These are phyloP conservation scores for Opisthocomus hoazin DNA, from an alignment of 2,113 vertebrate genomes.

Conservation along the genomic window DNA sequence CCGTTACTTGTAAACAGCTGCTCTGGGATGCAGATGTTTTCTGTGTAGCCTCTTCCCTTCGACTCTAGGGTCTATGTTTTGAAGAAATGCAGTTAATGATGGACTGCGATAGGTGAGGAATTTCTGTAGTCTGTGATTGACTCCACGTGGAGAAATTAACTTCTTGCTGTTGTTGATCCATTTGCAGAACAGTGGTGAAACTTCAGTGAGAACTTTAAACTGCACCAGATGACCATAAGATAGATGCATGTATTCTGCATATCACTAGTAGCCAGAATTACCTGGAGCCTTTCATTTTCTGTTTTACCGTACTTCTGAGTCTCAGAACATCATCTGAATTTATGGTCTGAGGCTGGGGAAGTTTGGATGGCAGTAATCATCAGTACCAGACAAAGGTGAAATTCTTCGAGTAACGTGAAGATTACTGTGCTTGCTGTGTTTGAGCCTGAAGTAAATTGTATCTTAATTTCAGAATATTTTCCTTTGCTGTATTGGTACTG, in stretches of 20 bases:
- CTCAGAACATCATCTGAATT: neutral
- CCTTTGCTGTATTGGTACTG: neutral
- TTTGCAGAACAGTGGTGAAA: neutral
- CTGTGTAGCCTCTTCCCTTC: neutral
- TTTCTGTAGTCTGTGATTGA: neutral
- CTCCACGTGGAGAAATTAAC: neutral
- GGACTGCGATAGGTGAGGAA: neutral
- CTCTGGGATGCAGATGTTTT: neutral
- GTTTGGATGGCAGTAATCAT: slow-evolving; percentile 8
- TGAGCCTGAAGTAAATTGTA: slow-evolving; percentile 30
- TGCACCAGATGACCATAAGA: neutral
- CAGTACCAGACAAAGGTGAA: neutral
- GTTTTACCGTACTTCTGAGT: neutral
- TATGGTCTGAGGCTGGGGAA: slow-evolving; percentile 5
- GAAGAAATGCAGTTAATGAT: neutral
- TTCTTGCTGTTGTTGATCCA: neutral
- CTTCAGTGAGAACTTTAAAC: neutral
- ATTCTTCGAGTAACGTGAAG: neutral
- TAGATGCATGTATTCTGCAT: neutral
- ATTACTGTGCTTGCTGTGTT: neutral
- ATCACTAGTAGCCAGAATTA: slow-evolving; percentile 7
- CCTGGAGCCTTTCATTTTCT: neutral
- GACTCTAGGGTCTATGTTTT: neutral
- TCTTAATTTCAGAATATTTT: slow-evolving; percentile 27
- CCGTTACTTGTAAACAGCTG: neutral